phyloP scores from a whole-genome alignment of 2,797 vertebrate genomes.

The Falco berigora region DNA sequence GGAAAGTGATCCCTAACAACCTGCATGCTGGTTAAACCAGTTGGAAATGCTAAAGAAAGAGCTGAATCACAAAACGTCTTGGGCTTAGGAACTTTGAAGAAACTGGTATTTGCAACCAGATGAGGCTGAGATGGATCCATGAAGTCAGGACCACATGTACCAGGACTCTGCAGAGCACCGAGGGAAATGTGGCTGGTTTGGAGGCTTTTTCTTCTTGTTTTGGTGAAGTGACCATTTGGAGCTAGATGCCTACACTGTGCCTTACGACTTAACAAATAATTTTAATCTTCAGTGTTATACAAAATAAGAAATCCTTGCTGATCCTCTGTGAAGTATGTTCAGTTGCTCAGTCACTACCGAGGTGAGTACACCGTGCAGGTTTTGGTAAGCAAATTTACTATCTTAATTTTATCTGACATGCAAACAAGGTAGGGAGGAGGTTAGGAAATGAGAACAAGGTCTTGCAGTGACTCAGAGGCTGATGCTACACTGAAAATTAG shows the following conservation, averaged over 20 bases:
- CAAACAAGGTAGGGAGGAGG: background rate
- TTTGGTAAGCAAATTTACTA: background rate
- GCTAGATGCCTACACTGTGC: background rate
- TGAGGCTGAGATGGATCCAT: background rate
- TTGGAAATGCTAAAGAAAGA: background rate
- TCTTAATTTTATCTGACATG: background rate
- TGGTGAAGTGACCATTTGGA: background rate
- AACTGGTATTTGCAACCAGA: background rate
- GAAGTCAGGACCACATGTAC: background rate
- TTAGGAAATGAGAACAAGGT: background rate
- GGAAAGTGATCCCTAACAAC: background rate
- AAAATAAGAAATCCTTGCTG: background rate
- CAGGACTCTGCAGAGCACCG: rapidly evolving
- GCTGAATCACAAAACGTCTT: background rate
- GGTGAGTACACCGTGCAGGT: background rate
- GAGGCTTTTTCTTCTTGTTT: background rate
- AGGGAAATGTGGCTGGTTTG: background rate
- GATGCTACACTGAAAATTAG: background rate
- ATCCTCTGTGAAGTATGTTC: background rate
- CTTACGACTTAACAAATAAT: background rate
- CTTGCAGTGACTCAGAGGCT: background rate
- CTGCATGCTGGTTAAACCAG: background rate
- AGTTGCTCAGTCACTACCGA: background rate
- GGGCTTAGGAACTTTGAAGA: background rate
- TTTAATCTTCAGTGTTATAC: background rate